Evolutionary conservation across 2,888 invertebrate genomes (phyloP).

Genomic region (Cryptus viduatorius): DNA sequence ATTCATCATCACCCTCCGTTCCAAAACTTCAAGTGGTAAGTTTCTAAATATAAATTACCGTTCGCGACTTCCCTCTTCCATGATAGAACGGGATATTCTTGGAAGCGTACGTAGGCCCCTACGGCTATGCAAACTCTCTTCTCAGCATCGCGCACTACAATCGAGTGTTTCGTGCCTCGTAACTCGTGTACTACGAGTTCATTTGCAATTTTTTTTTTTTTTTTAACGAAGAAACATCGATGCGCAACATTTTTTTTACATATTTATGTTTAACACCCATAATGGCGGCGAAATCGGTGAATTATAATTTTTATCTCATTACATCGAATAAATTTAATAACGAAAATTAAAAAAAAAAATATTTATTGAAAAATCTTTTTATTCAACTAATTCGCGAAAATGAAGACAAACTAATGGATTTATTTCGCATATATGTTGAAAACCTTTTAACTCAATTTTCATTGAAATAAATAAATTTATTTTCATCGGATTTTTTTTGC

Average conservation of each 20-base stretch:
- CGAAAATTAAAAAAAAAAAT: too few species aligned
- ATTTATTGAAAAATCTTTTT: too few species aligned
- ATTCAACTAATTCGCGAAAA: too few species aligned
- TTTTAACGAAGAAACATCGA: too few species aligned
- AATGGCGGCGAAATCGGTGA: not conserved
- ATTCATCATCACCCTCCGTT: constrained; percentile 33
- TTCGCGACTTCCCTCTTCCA: constrained; percentile 51
- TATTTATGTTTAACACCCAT: too few species aligned
- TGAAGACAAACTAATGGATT: too few species aligned
- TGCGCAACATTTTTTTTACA: too few species aligned
- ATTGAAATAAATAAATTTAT: too few species aligned
- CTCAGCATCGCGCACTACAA: constrained; percentile 14
- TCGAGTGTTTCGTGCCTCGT: not conserved
- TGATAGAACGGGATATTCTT: constrained; percentile 55
- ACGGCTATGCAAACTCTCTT: constrained; percentile 15
- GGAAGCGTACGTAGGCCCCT: constrained; percentile 30
- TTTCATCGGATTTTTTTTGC: too few species aligned
- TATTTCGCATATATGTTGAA: too few species aligned
- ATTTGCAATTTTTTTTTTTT: not conserved
- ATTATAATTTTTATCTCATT: not conserved
- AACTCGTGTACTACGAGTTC: not conserved
- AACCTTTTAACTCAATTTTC: too few species aligned
- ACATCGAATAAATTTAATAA: too few species aligned
- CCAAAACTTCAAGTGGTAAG: constrained; percentile 50
- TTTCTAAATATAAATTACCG: constrained; percentile 62